phyloP scores from a whole-genome alignment of 2,888 invertebrate genomes.

The Lepetodrilus schrolli region DNA sequence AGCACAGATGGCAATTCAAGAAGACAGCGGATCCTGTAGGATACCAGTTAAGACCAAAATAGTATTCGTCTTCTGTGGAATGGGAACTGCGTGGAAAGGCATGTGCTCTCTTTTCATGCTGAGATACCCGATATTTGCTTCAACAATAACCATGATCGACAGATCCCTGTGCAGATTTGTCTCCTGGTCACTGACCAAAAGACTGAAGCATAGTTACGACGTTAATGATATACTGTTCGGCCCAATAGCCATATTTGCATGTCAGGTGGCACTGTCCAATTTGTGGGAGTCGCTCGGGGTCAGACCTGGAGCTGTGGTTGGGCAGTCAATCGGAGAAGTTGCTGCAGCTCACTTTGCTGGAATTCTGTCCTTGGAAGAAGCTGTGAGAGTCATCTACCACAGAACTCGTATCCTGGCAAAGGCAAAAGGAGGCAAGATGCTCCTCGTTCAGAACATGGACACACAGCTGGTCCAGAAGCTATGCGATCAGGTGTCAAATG shows the following conservation, averaged over 20 bases:
- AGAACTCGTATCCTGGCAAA: constrained; percentile 46
- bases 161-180: constrained; percentile 37
- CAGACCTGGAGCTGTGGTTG: constrained; percentile 43
- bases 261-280: constrained; percentile 46
- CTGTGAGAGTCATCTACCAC: constrained; percentile 56
- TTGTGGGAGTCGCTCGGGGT: constrained; percentile 50
- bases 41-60: constrained; percentile 4
- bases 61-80: constrained; percentile 63
- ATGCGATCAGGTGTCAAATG: constrained; percentile 33
- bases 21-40: background rate
- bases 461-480: constrained; percentile 40
- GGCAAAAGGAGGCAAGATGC: constrained; percentile 53
- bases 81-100: constrained; percentile 62
- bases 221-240: constrained; percentile 45
- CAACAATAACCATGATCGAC: constrained; percentile 47
- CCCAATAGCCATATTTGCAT: constrained; percentile 57
- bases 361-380: constrained; percentile 43
- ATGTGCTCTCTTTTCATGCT: constrained; percentile 58
- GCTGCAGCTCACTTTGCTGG: constrained; percentile 53
- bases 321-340: constrained; percentile 60
- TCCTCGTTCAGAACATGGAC: constrained; percentile 46
- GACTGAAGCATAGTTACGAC: constrained; percentile 23
- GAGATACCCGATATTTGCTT: constrained; percentile 42
- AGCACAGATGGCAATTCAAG: background rate
- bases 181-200: constrained; percentile 42